Conservation (phyloP, 2,888 invertebrate genomes). For the Hydropsyche betteni region DNA sequence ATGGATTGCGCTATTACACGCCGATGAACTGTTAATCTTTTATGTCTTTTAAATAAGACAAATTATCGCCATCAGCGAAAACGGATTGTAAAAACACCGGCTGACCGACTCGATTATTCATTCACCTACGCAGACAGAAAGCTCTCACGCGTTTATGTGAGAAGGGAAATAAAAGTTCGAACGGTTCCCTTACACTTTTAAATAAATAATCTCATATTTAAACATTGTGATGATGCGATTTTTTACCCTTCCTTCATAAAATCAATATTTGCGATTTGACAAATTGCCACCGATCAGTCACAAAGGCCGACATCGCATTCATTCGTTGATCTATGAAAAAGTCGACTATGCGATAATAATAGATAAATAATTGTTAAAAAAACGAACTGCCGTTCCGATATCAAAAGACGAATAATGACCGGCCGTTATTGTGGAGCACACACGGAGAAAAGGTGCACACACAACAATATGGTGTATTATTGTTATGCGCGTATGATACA, state of each 20-base stretch:
- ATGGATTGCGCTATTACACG: constrained; percentile 17
- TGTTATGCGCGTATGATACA: too few relatives aligned
- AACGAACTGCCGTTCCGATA: constrained; percentile 45
- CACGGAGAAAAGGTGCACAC: constrained; percentile 34
- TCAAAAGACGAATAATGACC: constrained; percentile 46
- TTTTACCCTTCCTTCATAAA: constrained; percentile 25
- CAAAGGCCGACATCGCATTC: constrained; percentile 41
- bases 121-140: constrained; percentile 24
- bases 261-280: constrained; percentile 42
- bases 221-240: background rate
- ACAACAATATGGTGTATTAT: too few relatives aligned
- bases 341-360: constrained; percentile 50
- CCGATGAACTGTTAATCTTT: constrained; percentile 32
- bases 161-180: background rate
- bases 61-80: constrained; percentile 22
- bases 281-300: constrained; percentile 49
- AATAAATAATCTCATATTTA: background rate
- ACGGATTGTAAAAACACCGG: constrained; percentile 16
- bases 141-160: constrained; percentile 18
- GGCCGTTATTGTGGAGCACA: constrained; percentile 42
- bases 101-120: constrained; percentile 20
- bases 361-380: constrained; percentile 50
- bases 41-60: constrained; percentile 28
- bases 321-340: constrained; percentile 43
- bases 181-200: background rate